These are phyloP conservation scores for Neodontobutis hainanensis DNA, from an alignment of 2,113 vertebrate genomes.

Conservation along the genomic window DNA sequence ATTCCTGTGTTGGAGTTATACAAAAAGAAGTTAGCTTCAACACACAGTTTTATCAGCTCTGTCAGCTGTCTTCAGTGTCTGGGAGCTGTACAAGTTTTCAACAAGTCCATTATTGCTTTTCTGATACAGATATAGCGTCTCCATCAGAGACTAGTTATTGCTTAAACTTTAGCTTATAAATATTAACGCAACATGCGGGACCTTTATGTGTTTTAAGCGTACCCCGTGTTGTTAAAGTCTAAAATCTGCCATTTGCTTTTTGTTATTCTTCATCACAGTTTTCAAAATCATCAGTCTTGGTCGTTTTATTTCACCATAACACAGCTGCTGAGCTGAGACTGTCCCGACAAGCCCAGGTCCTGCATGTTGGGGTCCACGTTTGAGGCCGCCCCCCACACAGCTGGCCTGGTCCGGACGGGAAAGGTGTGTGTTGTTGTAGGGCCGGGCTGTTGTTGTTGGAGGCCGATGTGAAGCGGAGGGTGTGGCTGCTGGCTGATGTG, in stretches of 20 bases:
- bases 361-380: conserved; percentile 62
- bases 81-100: conserved; percentile 39
- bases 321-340: conserved; percentile 82
- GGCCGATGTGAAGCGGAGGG: conserved; percentile 47
- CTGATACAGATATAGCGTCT: conserved; percentile 36
- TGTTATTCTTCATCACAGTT: conserved; percentile 22
- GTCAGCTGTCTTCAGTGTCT: conserved; percentile 44
- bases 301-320: conserved; percentile 88
- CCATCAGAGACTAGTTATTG: conserved; percentile 80
- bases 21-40: conserved; percentile 21
- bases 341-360: conserved; percentile 63
- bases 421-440: conserved; percentile 48
- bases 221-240: conserved; percentile 35
- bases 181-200: conserved; percentile 36
- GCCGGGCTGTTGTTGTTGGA: conserved; percentile 67
- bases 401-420: conserved; percentile 76
- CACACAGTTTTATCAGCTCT: conserved; percentile 19
- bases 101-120: conserved; percentile 78
- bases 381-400: conserved; percentile 80
- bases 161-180: conserved; percentile 72
- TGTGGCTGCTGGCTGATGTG: conserved; percentile 81
- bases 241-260: conserved; percentile 32
- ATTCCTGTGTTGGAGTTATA: conserved; percentile 40
- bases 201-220: conserved; percentile 18
- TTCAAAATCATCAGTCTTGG: not conserved